phyloP scores from a whole-genome alignment of 2,797 vertebrate species.

The Pangasius larnaudii region DNA sequence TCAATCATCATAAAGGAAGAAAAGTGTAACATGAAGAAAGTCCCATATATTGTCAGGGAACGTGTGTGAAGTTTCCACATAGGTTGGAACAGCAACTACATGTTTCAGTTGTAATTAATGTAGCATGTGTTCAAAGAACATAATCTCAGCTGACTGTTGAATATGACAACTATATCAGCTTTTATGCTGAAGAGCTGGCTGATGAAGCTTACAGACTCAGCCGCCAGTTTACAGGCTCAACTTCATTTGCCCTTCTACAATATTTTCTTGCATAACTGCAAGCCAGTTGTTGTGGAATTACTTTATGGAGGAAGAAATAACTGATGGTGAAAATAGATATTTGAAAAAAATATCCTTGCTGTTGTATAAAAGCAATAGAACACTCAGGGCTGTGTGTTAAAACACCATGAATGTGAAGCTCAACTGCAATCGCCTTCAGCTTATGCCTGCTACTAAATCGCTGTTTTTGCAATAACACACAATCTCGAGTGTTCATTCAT shows the following conservation, averaged over 20 bases:
- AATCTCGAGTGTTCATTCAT: not conserved
- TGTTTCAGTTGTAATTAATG: not conserved
- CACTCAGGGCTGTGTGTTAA: not conserved
- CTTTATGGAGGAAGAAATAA: not conserved
- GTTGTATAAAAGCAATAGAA: not conserved
- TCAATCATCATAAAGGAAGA: not conserved
- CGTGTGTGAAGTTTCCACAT: not conserved
- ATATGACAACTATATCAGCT: not conserved
- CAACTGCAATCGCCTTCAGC: not conserved
- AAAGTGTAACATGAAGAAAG: not conserved
- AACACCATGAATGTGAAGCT: not conserved
- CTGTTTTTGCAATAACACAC: not conserved
- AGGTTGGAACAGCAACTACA: not conserved
- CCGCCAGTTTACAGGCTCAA: not conserved
- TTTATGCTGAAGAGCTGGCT: not conserved
- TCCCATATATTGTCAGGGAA: not conserved
- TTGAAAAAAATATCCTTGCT: not conserved
- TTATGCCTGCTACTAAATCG: not conserved
- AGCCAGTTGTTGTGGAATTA: not conserved
- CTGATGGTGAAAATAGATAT: not conserved
- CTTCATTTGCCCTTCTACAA: not conserved
- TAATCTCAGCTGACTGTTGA: not conserved
- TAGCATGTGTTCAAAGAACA: not conserved
- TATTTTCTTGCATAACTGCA: not conserved
- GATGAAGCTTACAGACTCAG: not conserved